Percentiles rank a stretch among this genome's conserved stretches.
These are phyloP conservation scores for Polydrusus tereticollis DNA, from an alignment of 2,888 invertebrate species.

Conservation along the genomic window DNA sequence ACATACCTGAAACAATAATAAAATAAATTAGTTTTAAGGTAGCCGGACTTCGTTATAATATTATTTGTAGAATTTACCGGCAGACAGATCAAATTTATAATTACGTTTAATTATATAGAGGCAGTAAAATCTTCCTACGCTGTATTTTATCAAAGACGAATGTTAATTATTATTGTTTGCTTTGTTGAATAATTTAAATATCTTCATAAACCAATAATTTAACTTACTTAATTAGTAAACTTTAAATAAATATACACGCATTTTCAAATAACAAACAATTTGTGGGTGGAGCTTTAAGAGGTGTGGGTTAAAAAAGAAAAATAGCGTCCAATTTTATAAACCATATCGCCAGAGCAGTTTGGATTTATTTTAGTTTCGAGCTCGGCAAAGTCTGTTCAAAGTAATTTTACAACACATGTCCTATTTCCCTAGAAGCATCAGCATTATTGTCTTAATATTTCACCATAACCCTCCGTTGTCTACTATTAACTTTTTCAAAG, in stretches of 20 bases:
- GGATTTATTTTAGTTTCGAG: too few relatives aligned
- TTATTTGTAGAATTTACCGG: background rate
- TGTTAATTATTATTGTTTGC: background rate
- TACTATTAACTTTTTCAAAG: conserved; percentile 4
- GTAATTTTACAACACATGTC: too few relatives aligned
- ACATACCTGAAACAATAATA: conserved; percentile 37
- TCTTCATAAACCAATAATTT: background rate
- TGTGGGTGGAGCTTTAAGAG: background rate
- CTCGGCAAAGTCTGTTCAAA: too few relatives aligned
- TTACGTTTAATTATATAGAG: background rate
- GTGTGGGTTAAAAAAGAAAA: background rate
- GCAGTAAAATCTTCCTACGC: background rate
- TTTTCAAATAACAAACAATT: background rate
- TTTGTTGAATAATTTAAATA: background rate
- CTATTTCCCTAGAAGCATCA: too few relatives aligned
- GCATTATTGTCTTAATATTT: background rate
- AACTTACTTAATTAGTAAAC: background rate
- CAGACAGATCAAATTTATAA: conserved; percentile 1
- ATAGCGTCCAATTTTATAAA: too few relatives aligned
- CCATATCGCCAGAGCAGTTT: too few relatives aligned
- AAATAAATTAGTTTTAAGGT: conserved; percentile 21
- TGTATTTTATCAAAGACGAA: background rate
- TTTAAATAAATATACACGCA: background rate
- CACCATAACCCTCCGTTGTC: background rate
- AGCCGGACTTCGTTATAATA: background rate